These are phyloP conservation scores for Chloebia gouldiae DNA, from an alignment of 2,113 vertebrate genomes.

Conservation along the genomic window DNA sequence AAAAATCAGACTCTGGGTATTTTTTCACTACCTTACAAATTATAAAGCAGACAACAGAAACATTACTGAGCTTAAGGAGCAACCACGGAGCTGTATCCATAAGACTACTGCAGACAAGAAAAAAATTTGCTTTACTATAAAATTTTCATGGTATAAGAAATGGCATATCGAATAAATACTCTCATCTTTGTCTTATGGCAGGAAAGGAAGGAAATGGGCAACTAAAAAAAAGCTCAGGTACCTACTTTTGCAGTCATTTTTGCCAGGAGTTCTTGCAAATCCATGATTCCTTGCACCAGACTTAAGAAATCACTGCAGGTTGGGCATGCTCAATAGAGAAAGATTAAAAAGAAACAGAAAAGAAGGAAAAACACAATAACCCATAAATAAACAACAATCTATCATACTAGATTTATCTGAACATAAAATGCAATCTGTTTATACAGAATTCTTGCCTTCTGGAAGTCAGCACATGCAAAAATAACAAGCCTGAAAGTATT, in stretches of 20 bases:
- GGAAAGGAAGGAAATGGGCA: neutral
- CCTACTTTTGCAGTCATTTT: conserved; percentile 98
- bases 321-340: conserved; percentile 90
- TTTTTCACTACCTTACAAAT: neutral
- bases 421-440: conserved; percentile 6
- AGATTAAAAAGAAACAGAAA: neutral
- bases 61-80: neutral
- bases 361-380: conserved; percentile 9
- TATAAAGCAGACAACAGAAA: neutral
- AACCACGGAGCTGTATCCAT: neutral
- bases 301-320: conserved; percentile 98
- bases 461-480: neutral
- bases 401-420: neutral
- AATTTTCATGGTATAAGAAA: neutral
- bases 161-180: conserved; percentile 7
- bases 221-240: conserved; percentile 19
- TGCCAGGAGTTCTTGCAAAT: conserved; percentile 94
- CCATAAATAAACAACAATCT: neutral
- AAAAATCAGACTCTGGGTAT: neutral
- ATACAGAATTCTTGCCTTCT: neutral
- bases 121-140: neutral
- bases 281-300: conserved; percentile 99
- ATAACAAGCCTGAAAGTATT: neutral
- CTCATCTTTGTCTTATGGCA: neutral
- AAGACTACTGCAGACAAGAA: neutral